A percentile compares a stretch with the other conserved stretches of the same genome.
Conservation (phyloP, 2,888 invertebrate species). For the Argynnis bischoffii region DNA sequence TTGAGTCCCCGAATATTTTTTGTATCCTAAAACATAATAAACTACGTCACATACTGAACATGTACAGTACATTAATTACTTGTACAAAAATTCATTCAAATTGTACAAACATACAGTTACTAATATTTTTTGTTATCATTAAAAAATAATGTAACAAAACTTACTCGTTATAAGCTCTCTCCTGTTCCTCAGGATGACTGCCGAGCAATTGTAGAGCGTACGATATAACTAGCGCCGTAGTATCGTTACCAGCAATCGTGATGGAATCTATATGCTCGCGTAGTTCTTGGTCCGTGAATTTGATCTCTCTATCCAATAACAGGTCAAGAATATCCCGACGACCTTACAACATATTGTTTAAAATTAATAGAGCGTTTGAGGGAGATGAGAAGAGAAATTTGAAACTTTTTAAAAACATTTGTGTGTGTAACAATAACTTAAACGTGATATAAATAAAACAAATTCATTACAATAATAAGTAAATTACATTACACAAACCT, state of each 20-base stretch:
- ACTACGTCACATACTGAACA: neutral
- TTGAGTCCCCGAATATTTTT: slow-evolving; percentile 69
- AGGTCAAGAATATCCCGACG: slow-evolving; percentile 36
- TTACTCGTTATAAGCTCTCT: slow-evolving; percentile 61
- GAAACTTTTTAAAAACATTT: no score
- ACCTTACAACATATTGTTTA: slow-evolving; percentile 30
- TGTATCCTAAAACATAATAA: slow-evolving; percentile 62
- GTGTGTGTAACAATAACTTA: no score
- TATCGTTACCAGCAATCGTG: slow-evolving; percentile 82
- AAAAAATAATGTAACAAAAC: slow-evolving; percentile 36
- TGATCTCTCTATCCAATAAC: slow-evolving; percentile 66
- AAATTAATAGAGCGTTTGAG: neutral
- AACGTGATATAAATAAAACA: no score
- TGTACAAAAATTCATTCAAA: neutral
- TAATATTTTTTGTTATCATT: neutral
- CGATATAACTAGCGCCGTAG: slow-evolving; percentile 74
- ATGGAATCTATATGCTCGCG: slow-evolving; percentile 84
- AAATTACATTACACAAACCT: slow-evolving; percentile 26
- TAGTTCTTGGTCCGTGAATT: slow-evolving; percentile 79
- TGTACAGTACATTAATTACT: neutral
- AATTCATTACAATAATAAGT: no score
- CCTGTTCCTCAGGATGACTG: slow-evolving; percentile 63
- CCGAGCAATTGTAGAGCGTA: slow-evolving; percentile 74
- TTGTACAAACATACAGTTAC: no score
- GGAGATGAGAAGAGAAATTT: slow-evolving; percentile 12